These are phyloP conservation scores for Strigamia transsilvanica DNA, from an alignment of 2,888 invertebrate species.

Conservation along the genomic window DNA sequence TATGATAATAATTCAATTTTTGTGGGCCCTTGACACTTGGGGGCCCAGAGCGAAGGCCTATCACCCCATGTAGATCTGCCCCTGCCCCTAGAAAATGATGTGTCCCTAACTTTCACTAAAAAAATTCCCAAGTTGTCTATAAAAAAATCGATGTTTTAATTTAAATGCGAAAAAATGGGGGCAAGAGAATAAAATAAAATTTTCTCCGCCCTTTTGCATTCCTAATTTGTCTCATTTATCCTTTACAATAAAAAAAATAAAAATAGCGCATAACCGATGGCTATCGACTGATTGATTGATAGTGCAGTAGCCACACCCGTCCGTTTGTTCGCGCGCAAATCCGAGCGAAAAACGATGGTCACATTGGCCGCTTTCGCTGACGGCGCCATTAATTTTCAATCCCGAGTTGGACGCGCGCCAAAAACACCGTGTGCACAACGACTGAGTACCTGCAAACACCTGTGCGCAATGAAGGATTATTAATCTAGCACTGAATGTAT, in stretches of 20 bases:
- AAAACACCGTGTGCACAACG: neutral
- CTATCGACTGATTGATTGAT: constrained; percentile 10
- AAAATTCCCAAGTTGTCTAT: too few species aligned
- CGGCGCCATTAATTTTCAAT: constrained; percentile 24
- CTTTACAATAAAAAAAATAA: neutral
- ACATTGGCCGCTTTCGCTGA: constrained; percentile 20
- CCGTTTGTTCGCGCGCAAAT: constrained; percentile 19
- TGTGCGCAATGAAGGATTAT: constrained; percentile 23
- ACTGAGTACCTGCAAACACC: constrained; percentile 19
- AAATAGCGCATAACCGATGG: neutral
- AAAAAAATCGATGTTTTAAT: neutral
- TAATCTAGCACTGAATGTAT: constrained; percentile 10
- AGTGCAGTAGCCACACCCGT: constrained; percentile 27
- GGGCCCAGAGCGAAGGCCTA: too few species aligned
- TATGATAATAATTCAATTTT: too few species aligned
- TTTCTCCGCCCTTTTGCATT: constrained; percentile 6
- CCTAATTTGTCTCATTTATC: neutral
- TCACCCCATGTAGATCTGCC: too few species aligned
- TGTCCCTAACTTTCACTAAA: too few species aligned
- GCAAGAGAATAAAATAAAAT: neutral
- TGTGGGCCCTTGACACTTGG: too few species aligned
- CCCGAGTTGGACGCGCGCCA: neutral
- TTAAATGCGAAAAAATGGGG: neutral
- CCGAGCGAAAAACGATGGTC: constrained; percentile 34
- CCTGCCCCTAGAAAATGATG: too few species aligned